Evolutionary conservation across 2,888 invertebrate species (phyloP).

Genomic region (Camptogramma bilineatum): DNA sequence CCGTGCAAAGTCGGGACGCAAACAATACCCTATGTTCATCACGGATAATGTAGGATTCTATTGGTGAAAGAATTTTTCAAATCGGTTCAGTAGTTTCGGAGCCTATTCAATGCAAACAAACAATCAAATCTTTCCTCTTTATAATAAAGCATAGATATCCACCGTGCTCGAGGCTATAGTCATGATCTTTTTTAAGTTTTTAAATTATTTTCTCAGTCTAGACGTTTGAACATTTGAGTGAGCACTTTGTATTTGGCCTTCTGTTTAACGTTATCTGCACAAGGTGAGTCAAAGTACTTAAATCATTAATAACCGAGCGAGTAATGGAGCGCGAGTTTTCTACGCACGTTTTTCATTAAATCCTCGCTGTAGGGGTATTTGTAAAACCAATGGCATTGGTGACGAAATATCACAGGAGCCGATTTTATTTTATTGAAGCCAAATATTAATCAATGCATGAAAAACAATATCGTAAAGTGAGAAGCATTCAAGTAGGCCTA

Average conservation of each 20-base stretch:
- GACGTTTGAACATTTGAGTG: background rate
- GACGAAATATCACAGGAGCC: background rate
- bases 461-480: no score
- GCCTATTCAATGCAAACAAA: no score
- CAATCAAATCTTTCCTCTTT: no score
- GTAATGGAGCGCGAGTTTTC: slow-evolving; percentile 71
- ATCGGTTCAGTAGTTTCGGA: no score
- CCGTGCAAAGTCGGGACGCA: no score
- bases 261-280: slow-evolving; percentile 19
- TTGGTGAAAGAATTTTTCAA: no score
- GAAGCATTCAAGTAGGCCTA: no score
- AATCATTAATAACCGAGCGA: slow-evolving; percentile 66
- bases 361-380: slow-evolving; percentile 61
- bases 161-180: no score
- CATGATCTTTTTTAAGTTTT: background rate
- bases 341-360: slow-evolving; percentile 79
- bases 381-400: slow-evolving; percentile 68
- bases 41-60: no score
- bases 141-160: no score
- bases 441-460: background rate
- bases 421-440: background rate
- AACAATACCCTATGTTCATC: no score
- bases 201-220: background rate
- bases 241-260: slow-evolving; percentile 11
- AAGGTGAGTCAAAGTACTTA: slow-evolving; percentile 54